phyloP scores from a whole-genome alignment of 2,113 vertebrate genomes.

The Naja naja region DNA sequence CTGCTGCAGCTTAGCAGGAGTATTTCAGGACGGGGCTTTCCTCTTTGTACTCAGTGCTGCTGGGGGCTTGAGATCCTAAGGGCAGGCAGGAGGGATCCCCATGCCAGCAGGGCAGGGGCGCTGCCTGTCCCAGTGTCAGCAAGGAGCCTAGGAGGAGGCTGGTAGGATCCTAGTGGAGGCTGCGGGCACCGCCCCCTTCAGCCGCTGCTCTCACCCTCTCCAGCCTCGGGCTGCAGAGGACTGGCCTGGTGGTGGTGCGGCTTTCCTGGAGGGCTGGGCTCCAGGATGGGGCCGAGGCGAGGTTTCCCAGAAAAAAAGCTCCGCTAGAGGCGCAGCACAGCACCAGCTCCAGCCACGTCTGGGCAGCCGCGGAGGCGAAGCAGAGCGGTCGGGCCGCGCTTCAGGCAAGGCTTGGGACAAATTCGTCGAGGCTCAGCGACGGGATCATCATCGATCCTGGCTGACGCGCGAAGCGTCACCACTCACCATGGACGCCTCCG shows the following conservation, averaged over 20 bases:
- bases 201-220: not conserved
- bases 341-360: not conserved
- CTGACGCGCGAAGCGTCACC: not conserved
- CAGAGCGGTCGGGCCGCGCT: not conserved
- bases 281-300: not conserved
- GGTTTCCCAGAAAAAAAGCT: not conserved
- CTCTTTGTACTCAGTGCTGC: not conserved
- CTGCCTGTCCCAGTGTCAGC: not conserved
- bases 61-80: not conserved
- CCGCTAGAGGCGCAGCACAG: not conserved
- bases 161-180: not conserved
- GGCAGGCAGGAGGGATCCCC: not conserved
- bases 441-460: not conserved
- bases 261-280: not conserved
- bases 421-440: not conserved
- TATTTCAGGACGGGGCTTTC: not conserved
- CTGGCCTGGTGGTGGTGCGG: not conserved
- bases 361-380: not conserved
- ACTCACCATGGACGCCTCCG: not conserved
- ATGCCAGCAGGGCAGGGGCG: not conserved
- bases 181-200: not conserved
- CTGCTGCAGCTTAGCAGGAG: not conserved
- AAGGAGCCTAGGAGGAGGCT: not conserved
- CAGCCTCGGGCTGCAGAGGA: not conserved
- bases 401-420: not conserved